Evolutionary conservation across 2,888 invertebrate genomes (phyloP).

Genomic region (Ophraella communa): DNA sequence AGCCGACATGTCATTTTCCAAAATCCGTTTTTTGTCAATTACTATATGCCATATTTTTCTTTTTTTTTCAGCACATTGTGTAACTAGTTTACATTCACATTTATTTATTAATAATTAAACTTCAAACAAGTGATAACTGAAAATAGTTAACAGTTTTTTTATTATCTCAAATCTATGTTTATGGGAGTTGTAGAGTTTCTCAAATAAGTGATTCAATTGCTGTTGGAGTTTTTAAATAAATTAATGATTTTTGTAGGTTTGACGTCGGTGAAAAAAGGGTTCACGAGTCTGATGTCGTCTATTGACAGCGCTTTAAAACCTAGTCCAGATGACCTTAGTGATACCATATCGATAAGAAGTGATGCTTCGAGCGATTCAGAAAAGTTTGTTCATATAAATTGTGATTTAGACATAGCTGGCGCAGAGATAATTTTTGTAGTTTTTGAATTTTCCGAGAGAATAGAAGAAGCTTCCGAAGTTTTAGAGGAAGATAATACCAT

Average conservation of each 20-base stretch:
- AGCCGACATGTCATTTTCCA: too few species aligned
- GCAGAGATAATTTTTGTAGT: constrained; percentile 73
- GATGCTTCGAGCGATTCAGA: constrained; percentile 90
- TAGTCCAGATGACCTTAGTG: constrained; percentile 76
- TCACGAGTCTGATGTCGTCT: constrained; percentile 82
- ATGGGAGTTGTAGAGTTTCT: too few species aligned
- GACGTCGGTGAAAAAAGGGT: constrained; percentile 82
- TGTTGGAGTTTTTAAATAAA: neutral
- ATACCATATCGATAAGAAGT: constrained; percentile 77
- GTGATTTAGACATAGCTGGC: constrained; percentile 70
- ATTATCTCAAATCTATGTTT: too few species aligned
- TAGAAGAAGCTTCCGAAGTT: constrained; percentile 86
- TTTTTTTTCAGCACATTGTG: too few species aligned
- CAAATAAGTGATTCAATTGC: too few species aligned
- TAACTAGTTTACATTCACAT: too few species aligned
- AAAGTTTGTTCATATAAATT: constrained; percentile 78
- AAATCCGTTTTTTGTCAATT: too few species aligned
- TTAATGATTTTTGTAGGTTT: constrained; percentile 62
- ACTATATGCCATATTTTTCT: too few species aligned
- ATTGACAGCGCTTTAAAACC: constrained; percentile 81
- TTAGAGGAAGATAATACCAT: constrained; percentile 75
- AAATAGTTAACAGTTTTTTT: too few species aligned
- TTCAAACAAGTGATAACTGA: too few species aligned
- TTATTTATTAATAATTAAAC: too few species aligned
- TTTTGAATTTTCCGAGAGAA: constrained; percentile 57